phyloP scores from a whole-genome alignment of 1,140 invertebrate genomes.

The Neomicropteryx cornuta region DNA sequence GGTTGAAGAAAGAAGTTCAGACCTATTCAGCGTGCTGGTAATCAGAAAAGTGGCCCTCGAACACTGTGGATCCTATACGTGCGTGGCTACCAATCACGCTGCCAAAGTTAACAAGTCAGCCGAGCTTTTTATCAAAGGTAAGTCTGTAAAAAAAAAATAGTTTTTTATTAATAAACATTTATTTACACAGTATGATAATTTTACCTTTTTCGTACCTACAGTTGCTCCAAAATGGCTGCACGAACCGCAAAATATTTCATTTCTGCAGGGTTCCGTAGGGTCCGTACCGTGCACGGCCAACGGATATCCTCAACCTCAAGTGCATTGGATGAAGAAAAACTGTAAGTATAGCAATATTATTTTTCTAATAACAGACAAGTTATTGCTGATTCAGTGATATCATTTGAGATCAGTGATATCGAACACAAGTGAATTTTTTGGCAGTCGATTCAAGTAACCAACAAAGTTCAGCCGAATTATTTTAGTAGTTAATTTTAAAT shows the following conservation, averaged over 20 bases:
- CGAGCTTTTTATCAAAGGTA: slow-evolving; percentile 74
- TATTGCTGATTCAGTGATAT: too few relatives aligned
- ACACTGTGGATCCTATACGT: slow-evolving; percentile 81
- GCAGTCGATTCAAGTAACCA: too few relatives aligned
- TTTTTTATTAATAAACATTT: slow-evolving; percentile 3
- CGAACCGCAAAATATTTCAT: slow-evolving; percentile 65
- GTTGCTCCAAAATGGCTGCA: slow-evolving; percentile 77
- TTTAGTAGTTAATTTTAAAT: too few relatives aligned
- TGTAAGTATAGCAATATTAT: slow-evolving; percentile 25
- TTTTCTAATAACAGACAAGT: too few relatives aligned
- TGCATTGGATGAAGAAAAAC: slow-evolving; percentile 61
- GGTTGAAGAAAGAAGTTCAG: slow-evolving; percentile 54
- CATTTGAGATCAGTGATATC: not conserved
- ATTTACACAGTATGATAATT: too few relatives aligned
- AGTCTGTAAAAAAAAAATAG: slow-evolving; percentile 9
- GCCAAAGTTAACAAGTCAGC: slow-evolving; percentile 74
- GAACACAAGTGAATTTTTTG: slow-evolving; percentile 1
- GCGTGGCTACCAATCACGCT: slow-evolving; percentile 73
- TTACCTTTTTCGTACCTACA: too few relatives aligned
- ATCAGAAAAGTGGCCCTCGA: slow-evolving; percentile 63
- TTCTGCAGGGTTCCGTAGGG: slow-evolving; percentile 59
- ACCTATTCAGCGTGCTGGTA: slow-evolving; percentile 61
- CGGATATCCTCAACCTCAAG: slow-evolving; percentile 60
- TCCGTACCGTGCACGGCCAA: slow-evolving; percentile 67
- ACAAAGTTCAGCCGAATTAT: too few relatives aligned